These are phyloP conservation scores for Crotalus horridus DNA, from an alignment of 2,113 vertebrate species.

Conservation along the genomic window DNA sequence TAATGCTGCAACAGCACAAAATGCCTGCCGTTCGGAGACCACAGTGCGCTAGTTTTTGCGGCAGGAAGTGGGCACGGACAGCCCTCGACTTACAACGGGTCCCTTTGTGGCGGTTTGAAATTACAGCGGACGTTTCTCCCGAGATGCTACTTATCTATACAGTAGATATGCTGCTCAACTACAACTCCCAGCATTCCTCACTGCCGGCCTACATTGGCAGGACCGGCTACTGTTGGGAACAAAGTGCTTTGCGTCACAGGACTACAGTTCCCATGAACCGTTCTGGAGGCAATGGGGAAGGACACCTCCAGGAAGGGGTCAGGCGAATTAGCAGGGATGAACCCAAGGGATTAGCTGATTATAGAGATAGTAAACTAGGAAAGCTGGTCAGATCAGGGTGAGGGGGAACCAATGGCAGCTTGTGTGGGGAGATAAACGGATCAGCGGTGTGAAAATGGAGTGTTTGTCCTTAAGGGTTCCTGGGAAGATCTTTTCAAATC, in stretches of 20 bases:
- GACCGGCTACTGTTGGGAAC: too few species aligned
- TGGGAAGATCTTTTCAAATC: too few species aligned
- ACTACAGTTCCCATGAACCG: background rate
- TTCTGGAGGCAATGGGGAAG: background rate
- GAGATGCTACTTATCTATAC: background rate
- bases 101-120: background rate
- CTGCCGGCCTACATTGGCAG: background rate
- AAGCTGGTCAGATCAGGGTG: background rate
- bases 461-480: background rate
- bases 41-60: rapidly evolving
- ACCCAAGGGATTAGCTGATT: background rate
- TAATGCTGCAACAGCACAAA: background rate
- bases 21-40: background rate
- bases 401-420: background rate
- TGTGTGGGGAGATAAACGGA: background rate
- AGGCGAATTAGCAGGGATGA: background rate
- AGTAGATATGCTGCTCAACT: background rate
- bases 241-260: too few species aligned
- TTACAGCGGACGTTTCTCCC: background rate
- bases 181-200: background rate
- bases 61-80: background rate
- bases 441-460: background rate
- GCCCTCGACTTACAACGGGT: background rate
- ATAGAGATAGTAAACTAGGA: background rate
- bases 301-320: background rate